Conservation (phyloP, 64 coral and sea anemone species). For the Stichodactyla helianthus region DNA sequence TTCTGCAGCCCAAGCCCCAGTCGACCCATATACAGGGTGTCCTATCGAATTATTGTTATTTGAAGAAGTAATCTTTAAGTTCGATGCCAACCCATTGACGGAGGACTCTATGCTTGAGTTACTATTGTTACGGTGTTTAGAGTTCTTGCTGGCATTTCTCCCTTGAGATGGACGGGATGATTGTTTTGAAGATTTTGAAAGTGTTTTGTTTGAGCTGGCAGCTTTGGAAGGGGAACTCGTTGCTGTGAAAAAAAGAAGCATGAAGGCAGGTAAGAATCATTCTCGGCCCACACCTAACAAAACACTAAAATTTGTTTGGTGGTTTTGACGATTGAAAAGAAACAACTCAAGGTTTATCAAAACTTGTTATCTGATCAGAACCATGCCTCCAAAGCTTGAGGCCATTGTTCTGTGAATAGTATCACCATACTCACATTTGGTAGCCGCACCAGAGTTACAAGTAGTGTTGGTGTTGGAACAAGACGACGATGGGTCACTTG, state of each 20-base stretch:
- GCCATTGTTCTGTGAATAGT: neutral
- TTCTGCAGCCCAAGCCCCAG: neutral
- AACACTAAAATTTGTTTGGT: neutral
- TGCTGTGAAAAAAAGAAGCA: neutral
- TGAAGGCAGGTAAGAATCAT: neutral
- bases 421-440: neutral
- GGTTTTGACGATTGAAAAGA: too few relatives aligned
- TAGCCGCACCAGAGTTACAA: neutral
- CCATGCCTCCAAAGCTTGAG: too few relatives aligned
- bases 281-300: neutral
- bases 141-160: neutral
- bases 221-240: neutral
- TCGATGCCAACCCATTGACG: neutral
- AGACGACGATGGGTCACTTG: neutral
- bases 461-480: neutral
- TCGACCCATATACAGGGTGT: neutral
- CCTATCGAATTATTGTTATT: neutral
- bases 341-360: too few relatives aligned
- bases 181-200: conserved; percentile 4
- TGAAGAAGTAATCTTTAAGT: neutral
- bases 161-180: neutral
- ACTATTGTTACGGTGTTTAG: conserved; percentile 3
- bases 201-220: neutral
- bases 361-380: too few relatives aligned
- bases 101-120: neutral